Percentiles rank a stretch among this genome's conserved stretches.
Evolutionary conservation across 2,113 vertebrate genomes (phyloP).

Genomic region (Microtus pennsylvanicus): DNA sequence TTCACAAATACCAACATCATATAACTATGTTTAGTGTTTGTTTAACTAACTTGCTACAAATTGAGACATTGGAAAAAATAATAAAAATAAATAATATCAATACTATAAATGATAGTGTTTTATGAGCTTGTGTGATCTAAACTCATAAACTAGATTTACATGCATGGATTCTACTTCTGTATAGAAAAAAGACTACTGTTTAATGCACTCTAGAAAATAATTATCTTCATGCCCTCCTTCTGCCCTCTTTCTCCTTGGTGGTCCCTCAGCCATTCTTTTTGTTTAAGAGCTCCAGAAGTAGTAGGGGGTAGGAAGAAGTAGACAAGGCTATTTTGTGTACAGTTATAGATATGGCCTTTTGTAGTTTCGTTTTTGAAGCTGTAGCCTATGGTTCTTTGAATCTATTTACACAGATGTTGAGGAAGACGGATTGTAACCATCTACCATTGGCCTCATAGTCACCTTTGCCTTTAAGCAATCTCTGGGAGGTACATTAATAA

Average conservation of each 20-base stretch:
- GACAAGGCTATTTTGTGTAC: constrained; percentile 82
- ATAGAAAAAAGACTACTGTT: constrained; percentile 71
- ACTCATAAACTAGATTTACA: constrained; percentile 69
- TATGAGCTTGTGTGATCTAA: constrained; percentile 44
- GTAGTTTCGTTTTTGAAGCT: constrained; percentile 88
- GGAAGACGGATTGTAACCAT: constrained; percentile 86
- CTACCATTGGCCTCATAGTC: constrained; percentile 86
- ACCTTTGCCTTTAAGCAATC: constrained; percentile 90
- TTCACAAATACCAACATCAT: not conserved
- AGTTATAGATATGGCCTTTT: constrained; percentile 85
- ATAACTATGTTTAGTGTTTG: not conserved
- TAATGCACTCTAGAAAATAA: constrained; percentile 83
- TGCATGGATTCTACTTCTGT: constrained; percentile 64
- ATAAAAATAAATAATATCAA: not conserved
- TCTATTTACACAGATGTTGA: constrained; percentile 92
- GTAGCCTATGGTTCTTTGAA: constrained; percentile 83
- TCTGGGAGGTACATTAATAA: constrained; percentile 90
- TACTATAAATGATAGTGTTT: not conserved
- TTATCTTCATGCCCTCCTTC: constrained; percentile 84
- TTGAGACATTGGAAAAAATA: not conserved
- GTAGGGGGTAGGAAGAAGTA: constrained; percentile 77
- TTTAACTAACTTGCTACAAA: not conserved
- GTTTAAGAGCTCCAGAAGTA: constrained; percentile 78
- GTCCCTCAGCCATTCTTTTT: constrained; percentile 85
- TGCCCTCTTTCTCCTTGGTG: constrained; percentile 88